Base-by-base conservation (phyloP, 2,113 vertebrate species). In the Muscicapa adusta region DNA sequence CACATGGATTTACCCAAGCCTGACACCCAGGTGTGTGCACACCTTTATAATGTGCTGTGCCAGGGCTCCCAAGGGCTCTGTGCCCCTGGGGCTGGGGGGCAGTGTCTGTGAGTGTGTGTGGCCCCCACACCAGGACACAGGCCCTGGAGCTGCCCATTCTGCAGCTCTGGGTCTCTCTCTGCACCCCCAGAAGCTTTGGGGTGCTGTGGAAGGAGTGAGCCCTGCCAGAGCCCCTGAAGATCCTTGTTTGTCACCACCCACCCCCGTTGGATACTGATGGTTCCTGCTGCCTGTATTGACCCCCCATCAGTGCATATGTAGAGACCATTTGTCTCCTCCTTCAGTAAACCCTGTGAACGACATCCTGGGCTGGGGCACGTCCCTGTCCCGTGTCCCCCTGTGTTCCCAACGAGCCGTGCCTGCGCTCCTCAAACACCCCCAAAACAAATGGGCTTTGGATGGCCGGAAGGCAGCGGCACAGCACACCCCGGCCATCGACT, bases 231-330 rank as follows among this genome's bases (percentile, higher is more conserved):
- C 14, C 43, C 60, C 26, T 6, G 4, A 38, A 24, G 47, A 12
- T 20, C 62, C 36, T 15, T 0, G 0, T 5, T 34, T 12, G 56
- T 33, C 6, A 0, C 29, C 63, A 17, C 58, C 12, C 8, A 5
- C 3, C 7, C 18, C 1, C 20, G 2, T 0, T 8, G 6, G 4
- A 0, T 48, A 51, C 15, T 2, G 2, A 65, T 0, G 0, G 5
- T 0, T 47, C 80, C 76, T 40, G 34, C 9, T 10, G 61, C 70
- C 66, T 5, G 0, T 34, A 8, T 61, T 80, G 53, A 57, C 45
- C 47, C 34, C 31, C n/a, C 14, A 50, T 6, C 3, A 1, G 3
- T 0, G 14, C 50, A 14, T 87, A 70, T 58, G 80, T 1, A 8
- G 56, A 51, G 38, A 7, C 2, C 86, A 48, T 90, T 90, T 83